Percentiles rank a stretch among this genome's conserved stretches.
These are phyloP conservation scores for Acanthurus leucopareius DNA, from an alignment of 2,797 vertebrate species.

Conservation along the genomic window DNA sequence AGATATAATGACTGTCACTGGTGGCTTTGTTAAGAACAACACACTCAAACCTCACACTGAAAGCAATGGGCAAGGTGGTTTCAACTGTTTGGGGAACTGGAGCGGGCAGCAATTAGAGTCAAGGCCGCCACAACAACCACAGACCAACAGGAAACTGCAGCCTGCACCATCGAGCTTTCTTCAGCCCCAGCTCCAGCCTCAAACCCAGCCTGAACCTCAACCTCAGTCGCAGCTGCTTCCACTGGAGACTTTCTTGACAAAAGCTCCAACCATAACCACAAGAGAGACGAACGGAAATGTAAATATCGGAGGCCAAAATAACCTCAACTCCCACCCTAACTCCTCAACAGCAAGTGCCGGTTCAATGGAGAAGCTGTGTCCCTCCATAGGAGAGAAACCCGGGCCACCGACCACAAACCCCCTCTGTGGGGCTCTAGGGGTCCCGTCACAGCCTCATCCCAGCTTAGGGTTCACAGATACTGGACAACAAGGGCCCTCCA, in stretches of 20 bases:
- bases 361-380: constrained; percentile 80
- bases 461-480: constrained; percentile 79
- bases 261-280: constrained; percentile 66
- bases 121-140: constrained; percentile 61
- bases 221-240: constrained; percentile 72
- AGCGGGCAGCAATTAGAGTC: constrained; percentile 68
- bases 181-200: constrained; percentile 70
- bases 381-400: constrained; percentile 72
- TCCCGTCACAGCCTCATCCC: constrained; percentile 74
- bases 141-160: constrained; percentile 62
- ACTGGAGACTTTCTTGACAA: constrained; percentile 80
- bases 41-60: constrained; percentile 73
- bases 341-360: constrained; percentile 54
- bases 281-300: constrained; percentile 74
- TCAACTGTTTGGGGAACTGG: constrained; percentile 81
- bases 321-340: constrained; percentile 59
- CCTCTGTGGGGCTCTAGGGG: constrained; percentile 70
- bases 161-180: constrained; percentile 65
- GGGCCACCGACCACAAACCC: constrained; percentile 68
- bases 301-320: constrained; percentile 68
- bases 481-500: constrained; percentile 79
- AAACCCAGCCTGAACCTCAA: constrained; percentile 66
- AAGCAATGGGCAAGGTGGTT: constrained; percentile 67
- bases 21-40: constrained; percentile 78
- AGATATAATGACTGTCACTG: constrained; percentile 67